Evolutionary conservation across 2,113 vertebrate genomes (phyloP).

Genomic region (Rissa tridactyla): DNA sequence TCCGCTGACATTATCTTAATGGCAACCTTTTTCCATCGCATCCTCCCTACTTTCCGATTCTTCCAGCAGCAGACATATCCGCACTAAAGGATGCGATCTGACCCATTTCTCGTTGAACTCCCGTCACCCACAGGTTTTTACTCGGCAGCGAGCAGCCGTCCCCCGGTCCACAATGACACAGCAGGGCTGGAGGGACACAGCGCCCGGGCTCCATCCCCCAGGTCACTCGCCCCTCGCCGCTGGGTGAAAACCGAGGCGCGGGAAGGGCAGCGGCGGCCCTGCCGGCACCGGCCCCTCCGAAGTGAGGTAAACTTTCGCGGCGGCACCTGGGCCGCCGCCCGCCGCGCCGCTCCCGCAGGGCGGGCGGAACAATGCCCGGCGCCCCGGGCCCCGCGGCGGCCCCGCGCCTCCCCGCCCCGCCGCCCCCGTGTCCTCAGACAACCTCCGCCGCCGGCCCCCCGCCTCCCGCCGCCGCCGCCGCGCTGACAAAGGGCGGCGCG

Average conservation of each 20-base stretch:
- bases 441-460: neutral
- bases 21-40: neutral
- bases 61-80: slow-evolving; percentile 1
- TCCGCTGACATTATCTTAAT: slow-evolving; percentile 17
- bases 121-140: slow-evolving; percentile 25
- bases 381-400: neutral
- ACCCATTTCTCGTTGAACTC: slow-evolving; percentile 61
- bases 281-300: neutral
- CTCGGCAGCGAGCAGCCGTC: slow-evolving; percentile 6
- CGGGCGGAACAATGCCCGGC: neutral
- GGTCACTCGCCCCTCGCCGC: slow-evolving; percentile 14
- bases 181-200: slow-evolving; percentile 54
- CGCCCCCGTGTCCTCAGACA: neutral
- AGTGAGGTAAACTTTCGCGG: slow-evolving; percentile 68
- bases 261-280: neutral
- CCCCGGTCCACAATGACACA: slow-evolving; percentile 72
- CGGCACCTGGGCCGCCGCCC: neutral
- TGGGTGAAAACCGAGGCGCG: neutral
- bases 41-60: slow-evolving; percentile 39
- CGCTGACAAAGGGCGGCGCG: neutral
- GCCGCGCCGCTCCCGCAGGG: neutral
- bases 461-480: neutral
- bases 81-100: slow-evolving; percentile 9
- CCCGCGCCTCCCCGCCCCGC: neutral
- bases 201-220: slow-evolving; percentile 5